Evolutionary conservation across 2,113 vertebrate genomes (phyloP), one percentile per base, ranked within the genome.

Genomic region (Muscicapa adusta): DNA sequence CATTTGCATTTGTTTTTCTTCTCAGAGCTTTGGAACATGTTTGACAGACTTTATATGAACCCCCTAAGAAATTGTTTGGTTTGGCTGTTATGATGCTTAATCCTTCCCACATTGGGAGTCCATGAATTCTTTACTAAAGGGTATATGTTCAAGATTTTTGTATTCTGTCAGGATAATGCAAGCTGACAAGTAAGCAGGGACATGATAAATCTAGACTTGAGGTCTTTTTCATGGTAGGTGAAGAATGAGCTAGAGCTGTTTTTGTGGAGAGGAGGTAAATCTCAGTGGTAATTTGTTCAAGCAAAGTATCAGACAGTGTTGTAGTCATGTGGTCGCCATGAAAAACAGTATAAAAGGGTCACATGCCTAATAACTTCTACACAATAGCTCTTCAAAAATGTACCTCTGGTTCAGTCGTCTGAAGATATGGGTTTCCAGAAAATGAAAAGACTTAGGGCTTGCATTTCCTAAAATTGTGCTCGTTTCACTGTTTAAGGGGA

Each of bases 1-100:
- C 45, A 77, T 93, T 95, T 96, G 72, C 72, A 91, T 97, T 93
- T 84, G 56, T 81, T 93, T 85, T 76, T 84, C n/a, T 96, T 93
- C 88, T 96, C 53, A 78, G 71, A 89, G 71, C 68, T 74, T 34
- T 51, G 48, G 34, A 82, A 76, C 38, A 8, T 48, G 56, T 83
- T 91, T 71, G 18, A 75, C 66, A 86, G 82, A 43, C 56, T 85
- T 33, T 12, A 60, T 67, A 54, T 24, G 60, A 78, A 77, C 7
- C 22, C 74, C 66, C 47, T 45, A 68, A 74, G 88, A 96, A 95
- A 61, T 16, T 68, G n/a, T 73, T 72, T 84, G 20, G 28, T 63
- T 62, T 80, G 85, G 45, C 88, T 72, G 12, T 90, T 83, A 57
- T 34, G 62, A 81, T 87, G 60, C 80, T 89, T 94, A 80, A 73